A percentile compares a stretch with the other conserved stretches of the same genome.
These are phyloP conservation scores for Drosophila pachea DNA, from an alignment of 1,140 invertebrate genomes.

Conservation along the genomic window DNA sequence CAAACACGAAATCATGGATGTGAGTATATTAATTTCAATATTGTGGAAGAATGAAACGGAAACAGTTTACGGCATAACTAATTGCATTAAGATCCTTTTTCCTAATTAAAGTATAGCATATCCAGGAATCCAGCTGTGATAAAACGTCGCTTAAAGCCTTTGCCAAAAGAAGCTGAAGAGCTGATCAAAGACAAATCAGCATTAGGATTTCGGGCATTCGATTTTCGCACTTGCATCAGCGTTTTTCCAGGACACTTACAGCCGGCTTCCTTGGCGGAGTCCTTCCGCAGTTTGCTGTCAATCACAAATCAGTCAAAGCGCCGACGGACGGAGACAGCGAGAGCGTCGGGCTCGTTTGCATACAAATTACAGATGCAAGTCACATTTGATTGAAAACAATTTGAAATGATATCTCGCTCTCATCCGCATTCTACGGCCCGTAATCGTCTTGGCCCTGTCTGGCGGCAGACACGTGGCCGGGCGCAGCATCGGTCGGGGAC, in stretches of 20 bases:
- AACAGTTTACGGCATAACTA: background rate
- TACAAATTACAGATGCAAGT: slow-evolving; percentile 75
- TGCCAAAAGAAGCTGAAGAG: background rate
- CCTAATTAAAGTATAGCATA: no score
- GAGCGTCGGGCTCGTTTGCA: slow-evolving; percentile 55
- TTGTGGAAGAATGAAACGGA: background rate
- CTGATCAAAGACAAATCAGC: slow-evolving; percentile 54
- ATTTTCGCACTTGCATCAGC: slow-evolving; percentile 17
- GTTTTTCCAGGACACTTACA: slow-evolving; percentile 5
- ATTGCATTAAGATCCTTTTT: background rate
- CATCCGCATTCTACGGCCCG: slow-evolving; percentile 22
- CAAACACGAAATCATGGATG: background rate
- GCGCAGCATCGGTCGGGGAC: background rate
- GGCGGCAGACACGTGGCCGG: slow-evolving; percentile 14
- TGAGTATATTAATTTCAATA: background rate
- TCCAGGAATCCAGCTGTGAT: no score
- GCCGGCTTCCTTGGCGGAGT: background rate
- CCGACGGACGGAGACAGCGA: slow-evolving; percentile 4
- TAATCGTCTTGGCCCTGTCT: slow-evolving; percentile 9
- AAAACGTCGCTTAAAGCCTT: no score
- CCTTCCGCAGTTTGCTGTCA: slow-evolving; percentile 33
- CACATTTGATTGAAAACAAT: slow-evolving; percentile 76
- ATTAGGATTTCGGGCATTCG: slow-evolving; percentile 7
- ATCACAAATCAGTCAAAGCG: slow-evolving; percentile 62
- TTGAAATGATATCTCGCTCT: slow-evolving; percentile 68